These are phyloP conservation scores for Odocoileus hemionus DNA, from an alignment of 2,113 vertebrate genomes.

Conservation along the genomic window DNA sequence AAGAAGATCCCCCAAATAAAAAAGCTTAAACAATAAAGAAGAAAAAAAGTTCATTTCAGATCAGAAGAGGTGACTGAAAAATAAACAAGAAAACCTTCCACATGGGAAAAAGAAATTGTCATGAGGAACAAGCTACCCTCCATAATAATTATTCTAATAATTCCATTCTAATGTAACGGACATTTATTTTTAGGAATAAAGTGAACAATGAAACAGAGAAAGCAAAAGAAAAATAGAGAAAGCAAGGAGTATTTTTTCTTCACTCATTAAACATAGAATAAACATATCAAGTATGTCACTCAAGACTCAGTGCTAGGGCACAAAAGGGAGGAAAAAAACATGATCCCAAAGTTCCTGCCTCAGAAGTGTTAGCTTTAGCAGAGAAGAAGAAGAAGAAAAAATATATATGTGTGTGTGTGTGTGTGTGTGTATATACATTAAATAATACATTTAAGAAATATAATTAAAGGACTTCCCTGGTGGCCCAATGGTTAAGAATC, in stretches of 20 bases:
- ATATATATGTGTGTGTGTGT: background rate
- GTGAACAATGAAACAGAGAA: background rate
- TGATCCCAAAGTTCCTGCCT: background rate
- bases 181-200: conserved; percentile 1
- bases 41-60: background rate
- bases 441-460: background rate
- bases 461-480: background rate
- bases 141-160: background rate
- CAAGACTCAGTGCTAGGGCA: background rate
- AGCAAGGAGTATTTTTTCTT: background rate
- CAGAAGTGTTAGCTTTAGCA: background rate
- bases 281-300: background rate
- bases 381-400: background rate
- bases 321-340: background rate
- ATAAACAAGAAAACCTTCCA: background rate
- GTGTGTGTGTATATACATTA: too few species aligned
- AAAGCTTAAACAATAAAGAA: background rate
- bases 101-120: background rate
- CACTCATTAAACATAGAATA: background rate
- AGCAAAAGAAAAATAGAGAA: background rate
- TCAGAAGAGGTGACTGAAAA: background rate
- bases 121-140: background rate
- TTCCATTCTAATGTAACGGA: background rate
- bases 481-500: background rate
- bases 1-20: background rate